Conservation (phyloP, 1,140 invertebrate genomes). For the Dryas iulia region DNA sequence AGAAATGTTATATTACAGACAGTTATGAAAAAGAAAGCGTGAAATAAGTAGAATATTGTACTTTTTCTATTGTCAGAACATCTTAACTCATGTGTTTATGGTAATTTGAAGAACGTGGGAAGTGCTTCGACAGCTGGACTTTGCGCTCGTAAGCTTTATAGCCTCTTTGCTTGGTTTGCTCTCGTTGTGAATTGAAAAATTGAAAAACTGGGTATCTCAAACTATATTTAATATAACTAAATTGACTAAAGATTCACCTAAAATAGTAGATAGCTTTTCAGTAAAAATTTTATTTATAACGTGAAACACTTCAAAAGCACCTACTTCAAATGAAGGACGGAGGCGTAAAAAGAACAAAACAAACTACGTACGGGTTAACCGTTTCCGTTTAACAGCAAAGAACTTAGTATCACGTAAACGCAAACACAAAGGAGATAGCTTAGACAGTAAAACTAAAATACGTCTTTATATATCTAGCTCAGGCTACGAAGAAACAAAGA, state of each 20-base stretch:
- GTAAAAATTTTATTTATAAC: neutral
- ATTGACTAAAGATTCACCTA: no score
- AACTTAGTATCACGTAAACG: neutral
- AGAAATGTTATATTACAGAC: no score
- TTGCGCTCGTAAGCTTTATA: neutral
- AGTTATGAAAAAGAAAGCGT: neutral
- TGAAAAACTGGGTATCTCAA: no score
- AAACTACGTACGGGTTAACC: neutral
- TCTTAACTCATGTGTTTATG: neutral
- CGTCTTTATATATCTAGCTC: neutral
- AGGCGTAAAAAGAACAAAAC: neutral
- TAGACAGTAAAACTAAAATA: neutral
- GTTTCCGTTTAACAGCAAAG: constrained; percentile 4
- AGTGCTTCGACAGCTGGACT: neutral
- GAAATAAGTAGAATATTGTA: neutral
- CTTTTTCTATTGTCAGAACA: no score
- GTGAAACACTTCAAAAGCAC: neutral
- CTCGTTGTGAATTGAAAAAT: no score
- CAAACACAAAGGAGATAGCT: constrained; percentile 1
- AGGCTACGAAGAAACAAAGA: neutral
- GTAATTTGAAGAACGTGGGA: neutral
- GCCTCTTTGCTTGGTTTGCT: neutral
- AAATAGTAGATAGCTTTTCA: no score
- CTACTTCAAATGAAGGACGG: neutral
- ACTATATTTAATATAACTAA: no score